A percentile compares a stretch with the other conserved stretches of the same genome.
Conservation (phyloP, 2,888 invertebrate species). For the Tetranychus piercei region DNA sequence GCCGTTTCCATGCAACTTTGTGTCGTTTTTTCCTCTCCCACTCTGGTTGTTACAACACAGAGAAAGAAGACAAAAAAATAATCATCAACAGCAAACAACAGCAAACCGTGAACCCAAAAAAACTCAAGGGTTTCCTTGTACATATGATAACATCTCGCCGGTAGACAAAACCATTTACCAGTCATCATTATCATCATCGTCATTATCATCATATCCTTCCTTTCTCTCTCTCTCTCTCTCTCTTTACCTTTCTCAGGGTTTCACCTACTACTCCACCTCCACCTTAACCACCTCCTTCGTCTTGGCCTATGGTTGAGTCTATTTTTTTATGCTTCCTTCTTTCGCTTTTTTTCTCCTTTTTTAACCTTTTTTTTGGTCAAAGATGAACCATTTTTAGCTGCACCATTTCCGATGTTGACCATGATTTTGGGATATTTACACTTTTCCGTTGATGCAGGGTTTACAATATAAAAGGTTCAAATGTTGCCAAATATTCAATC, state of each 20-base stretch:
- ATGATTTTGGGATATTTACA: no score
- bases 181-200: background rate
- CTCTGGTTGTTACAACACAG: slow-evolving; percentile 1
- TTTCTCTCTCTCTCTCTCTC: background rate
- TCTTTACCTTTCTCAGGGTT: background rate
- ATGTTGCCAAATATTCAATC: no score
- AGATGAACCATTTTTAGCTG: no score
- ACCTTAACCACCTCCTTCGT: background rate
- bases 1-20: background rate
- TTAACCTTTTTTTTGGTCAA: no score
- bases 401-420: no score
- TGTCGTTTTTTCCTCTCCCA: background rate
- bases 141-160: background rate
- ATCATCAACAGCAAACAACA: background rate
- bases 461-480: no score
- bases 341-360: no score
- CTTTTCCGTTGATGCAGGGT: no score
- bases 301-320: no score
- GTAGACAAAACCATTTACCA: background rate
- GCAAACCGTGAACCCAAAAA: background rate
- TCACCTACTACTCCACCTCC: background rate
- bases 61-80: background rate
- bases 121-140: slow-evolving; percentile 1
- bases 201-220: background rate
- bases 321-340: no score